Evolutionary conservation across 2,888 invertebrate species (phyloP).

Genomic region (Empis stercorea): DNA sequence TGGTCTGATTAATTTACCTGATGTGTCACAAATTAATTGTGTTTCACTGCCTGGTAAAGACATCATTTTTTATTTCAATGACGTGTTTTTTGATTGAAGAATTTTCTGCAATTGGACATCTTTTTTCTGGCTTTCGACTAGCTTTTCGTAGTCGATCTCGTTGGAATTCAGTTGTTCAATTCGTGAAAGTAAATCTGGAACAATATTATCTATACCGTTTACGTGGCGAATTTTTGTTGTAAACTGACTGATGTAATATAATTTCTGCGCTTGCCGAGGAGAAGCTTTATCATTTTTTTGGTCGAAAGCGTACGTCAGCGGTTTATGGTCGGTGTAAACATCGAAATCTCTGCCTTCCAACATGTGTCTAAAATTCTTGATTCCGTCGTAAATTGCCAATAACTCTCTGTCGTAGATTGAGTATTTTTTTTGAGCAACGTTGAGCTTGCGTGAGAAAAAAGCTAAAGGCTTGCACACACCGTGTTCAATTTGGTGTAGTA

Average conservation of each 20-base stretch:
- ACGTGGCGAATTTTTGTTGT: slow-evolving; percentile 2
- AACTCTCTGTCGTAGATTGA: too few relatives aligned
- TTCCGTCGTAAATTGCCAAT: not conserved
- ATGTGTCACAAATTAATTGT: slow-evolving; percentile 6
- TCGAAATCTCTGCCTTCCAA: not conserved
- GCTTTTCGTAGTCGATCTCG: not conserved
- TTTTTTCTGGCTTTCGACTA: slow-evolving; percentile 1
- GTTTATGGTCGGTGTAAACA: not conserved
- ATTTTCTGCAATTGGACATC: slow-evolving; percentile 3
- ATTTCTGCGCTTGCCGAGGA: slow-evolving; percentile 4
- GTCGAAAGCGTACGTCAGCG: not conserved
- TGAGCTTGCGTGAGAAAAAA: too few relatives aligned
- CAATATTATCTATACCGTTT: slow-evolving; percentile 1
- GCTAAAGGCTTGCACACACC: too few relatives aligned
- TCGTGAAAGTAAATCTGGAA: slow-evolving; percentile 4
- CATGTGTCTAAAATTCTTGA: not conserved
- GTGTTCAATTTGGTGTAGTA: too few relatives aligned
- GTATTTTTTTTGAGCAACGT: too few relatives aligned
- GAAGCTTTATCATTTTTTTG: slow-evolving; percentile 6
- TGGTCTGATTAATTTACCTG: not conserved
- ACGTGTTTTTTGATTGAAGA: not conserved
- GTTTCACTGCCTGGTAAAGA: not conserved
- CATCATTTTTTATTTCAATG: not conserved
- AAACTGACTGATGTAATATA: slow-evolving; percentile 6
- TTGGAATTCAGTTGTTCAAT: not conserved